Conservation (phyloP, 2,113 vertebrate genomes). For the Lepus americanus region DNA sequence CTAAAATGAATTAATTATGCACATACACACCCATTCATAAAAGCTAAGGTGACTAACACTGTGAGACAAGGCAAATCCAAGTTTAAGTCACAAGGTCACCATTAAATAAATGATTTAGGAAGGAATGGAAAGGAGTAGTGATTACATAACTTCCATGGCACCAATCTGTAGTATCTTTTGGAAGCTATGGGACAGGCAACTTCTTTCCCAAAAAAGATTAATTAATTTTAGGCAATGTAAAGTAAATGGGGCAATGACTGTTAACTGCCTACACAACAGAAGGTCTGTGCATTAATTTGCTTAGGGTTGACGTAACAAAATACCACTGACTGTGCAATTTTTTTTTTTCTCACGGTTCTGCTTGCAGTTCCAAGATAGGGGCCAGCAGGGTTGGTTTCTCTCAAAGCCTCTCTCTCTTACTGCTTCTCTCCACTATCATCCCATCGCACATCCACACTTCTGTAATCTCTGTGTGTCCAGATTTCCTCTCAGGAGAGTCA, state of each 20-base stretch:
- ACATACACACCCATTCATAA: background rate
- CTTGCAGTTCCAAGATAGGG: background rate
- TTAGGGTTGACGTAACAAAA: background rate
- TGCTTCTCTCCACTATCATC: background rate
- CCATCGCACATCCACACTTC: fast-evolving
- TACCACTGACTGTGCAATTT: background rate
- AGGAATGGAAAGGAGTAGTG: background rate
- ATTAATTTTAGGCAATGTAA: background rate
- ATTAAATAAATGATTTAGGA: background rate
- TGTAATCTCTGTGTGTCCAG: background rate
- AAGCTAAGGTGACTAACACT: background rate
- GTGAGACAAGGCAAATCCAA: background rate
- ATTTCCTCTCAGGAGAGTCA: background rate
- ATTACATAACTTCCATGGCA: background rate
- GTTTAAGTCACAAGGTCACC: background rate
- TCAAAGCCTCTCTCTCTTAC: background rate
- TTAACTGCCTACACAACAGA: background rate
- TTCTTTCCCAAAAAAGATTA: background rate
- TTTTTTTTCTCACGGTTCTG: background rate
- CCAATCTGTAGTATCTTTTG: background rate
- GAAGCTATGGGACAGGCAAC: background rate
- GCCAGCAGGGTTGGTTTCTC: background rate
- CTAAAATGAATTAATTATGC: background rate
- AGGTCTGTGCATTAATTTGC: background rate
- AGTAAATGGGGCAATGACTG: background rate